Base-by-base conservation (phyloP, 2,888 invertebrate genomes). In the Xestia rhomboidea region DNA sequence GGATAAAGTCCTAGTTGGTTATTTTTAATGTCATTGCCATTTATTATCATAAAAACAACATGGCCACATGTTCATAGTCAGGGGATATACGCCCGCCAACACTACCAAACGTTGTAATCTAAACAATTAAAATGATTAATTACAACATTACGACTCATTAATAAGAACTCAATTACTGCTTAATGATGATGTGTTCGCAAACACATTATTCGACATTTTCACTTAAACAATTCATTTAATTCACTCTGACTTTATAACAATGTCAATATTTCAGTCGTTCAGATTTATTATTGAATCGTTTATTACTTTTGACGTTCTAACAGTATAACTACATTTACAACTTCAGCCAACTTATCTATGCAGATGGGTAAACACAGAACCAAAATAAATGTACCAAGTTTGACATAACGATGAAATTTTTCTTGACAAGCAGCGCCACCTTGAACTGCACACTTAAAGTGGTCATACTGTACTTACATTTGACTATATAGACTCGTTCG, bases 91-190 rank as follows among this genome's bases (percentile, higher is more conserved):
- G 51, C 27, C 57, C 64, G 24, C 18, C 27, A 49, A 57, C 44
- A 51, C 44, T 34, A 72, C 51, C 54, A 51, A 72, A 64, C 27
- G 46, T 57, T 51, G 8, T 41, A 64, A 64, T 54, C 72, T 62
- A 49, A 73, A 73, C 82, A 85, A 82, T 86, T 64, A 54, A 54
- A 73, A 63, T 76, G 62, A 82, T 68, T 79, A 71, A 79, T 79
- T 75, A 71, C 57, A 57, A 44, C 57, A 68, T 68, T 76, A 73
- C 41, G 46, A n/a, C 54, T 64, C 70, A 73, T 73, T 78, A 86
- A 82, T 73, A 75, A 73, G 60, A 73, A 75, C 64, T 76, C 75
- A 67, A 82, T 75, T 73, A 82, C 27, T 13, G 30, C 13, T 69
- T 41, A 83, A 78, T 83, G 41, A 69, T 64, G 49, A 77, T 77